Evolutionary conservation across 2,888 invertebrate species (phyloP).

Genomic region (Palloptera scutellata): DNA sequence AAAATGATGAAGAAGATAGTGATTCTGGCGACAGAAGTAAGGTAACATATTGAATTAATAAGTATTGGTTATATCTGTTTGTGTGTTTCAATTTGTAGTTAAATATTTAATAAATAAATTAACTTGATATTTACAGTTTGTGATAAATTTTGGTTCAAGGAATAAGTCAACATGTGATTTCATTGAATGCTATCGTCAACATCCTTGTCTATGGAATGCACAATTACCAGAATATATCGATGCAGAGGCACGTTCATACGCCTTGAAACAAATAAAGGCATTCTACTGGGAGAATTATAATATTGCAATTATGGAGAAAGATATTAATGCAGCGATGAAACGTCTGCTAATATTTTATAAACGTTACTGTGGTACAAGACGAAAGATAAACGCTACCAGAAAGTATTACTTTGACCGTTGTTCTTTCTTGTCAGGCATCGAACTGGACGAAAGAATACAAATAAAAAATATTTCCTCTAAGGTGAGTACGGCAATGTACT

Average conservation of each 20-base stretch:
- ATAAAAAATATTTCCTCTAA: conserved; percentile 8
- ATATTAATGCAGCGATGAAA: conserved; percentile 19
- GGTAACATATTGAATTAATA: too few relatives aligned
- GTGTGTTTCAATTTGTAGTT: too few relatives aligned
- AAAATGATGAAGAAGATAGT: too few relatives aligned
- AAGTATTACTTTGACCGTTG: conserved; percentile 22
- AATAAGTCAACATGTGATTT: conserved; percentile 27
- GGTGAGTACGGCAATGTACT: not conserved
- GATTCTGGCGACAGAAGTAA: too few relatives aligned
- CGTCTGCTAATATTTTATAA: conserved; percentile 24
- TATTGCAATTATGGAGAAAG: conserved; percentile 9
- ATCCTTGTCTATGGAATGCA: conserved; percentile 23
- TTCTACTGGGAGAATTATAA: conserved; percentile 18
- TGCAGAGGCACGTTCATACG: conserved; percentile 1
- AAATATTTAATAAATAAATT: too few relatives aligned
- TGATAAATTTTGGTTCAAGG: conserved; percentile 15
- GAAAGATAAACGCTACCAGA: conserved; percentile 1
- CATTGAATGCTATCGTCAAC: conserved; percentile 17
- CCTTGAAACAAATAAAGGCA: conserved; percentile 10
- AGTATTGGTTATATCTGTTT: too few relatives aligned
- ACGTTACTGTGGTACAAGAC: conserved; percentile 1
- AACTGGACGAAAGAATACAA: conserved; percentile 11
- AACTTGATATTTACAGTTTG: too few relatives aligned
- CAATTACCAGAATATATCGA: conserved; percentile 16
- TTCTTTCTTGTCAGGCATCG: conserved; percentile 11